Evolutionary conservation across 2,113 vertebrate genomes (phyloP), one percentile per base, ranked within the genome.

Genomic region (Zosterops japonicus): DNA sequence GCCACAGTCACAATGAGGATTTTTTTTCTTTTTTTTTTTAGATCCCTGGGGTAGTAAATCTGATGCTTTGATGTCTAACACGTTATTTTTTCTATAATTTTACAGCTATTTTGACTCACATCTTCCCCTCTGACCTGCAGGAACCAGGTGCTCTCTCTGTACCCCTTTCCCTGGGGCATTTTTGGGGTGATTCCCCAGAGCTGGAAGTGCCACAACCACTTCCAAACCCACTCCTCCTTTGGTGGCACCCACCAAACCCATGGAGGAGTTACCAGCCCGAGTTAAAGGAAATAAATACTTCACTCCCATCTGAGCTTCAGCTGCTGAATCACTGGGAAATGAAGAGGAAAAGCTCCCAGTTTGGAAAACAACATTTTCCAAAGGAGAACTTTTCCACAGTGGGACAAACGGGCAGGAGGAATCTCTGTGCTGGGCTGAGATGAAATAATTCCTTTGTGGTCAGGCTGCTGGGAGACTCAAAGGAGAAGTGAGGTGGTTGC

Each of bases 401-500:
- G 57, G 65, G 28, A 72, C 33, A 55, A 27, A 21, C 2, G 24
- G 65, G 75, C 67, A 68, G 5, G 39, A 76, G 82, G 85, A 93
- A 88, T 41, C 61, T 88, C 42, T 55, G 46, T 16, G 65, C 90
- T 52, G 78, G 49, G 14, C 68, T 49, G 53, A 88, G 71, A 85
- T 87, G 17, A 85, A 90, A 94, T 74, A 31, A 76, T 69, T 83
- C 82, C 79, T 88, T 69, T 94, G 85, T 69, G 82, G n/a, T 46
- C 22, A 23, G 44, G 56, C 87, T 79, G 61, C 87, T 78, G 82
- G 52, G 85, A 77, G 88, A 49, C 81, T 74, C 83, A 56, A 79
- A 96, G 89, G 72, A 67, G 65, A 82, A 90, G 57, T 17, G 71
- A 46, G 83, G 46, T 6, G 27, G 31, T 41, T 83, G 44, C 63